Base-by-base conservation (phyloP, 2,888 invertebrate species). In the Steinernema scapterisci region DNA sequence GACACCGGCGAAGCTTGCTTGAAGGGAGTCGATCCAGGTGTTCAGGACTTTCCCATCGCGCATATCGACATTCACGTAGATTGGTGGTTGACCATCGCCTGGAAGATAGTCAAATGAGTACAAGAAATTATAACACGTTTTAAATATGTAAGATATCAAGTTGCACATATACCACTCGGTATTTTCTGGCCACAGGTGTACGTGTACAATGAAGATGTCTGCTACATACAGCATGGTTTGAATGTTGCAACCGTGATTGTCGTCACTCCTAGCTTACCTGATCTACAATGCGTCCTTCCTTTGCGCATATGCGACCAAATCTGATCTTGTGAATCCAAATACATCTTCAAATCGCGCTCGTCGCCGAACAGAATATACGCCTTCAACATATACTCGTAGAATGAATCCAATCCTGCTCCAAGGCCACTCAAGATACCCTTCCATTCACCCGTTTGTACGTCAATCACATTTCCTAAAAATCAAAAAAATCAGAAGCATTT, bases 31-130 rank as follows among this genome's bases (percentile, higher is more conserved):
- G 63, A 92, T 90, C 92, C 92, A 92, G 70, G 91, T 90, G 75
- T 91, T 91, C 70, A 89, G 87, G 5, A 90, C 89, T 70, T 89
- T 89, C 5, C 92, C 92, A 82, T 89, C 91, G 73, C 89, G 88
- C 91, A 92, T 91, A 82, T 92, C 90, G 0, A 91, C 91, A 88
- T 92, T 92, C 1, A 91, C 91, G 87, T 91, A 92, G 9, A 92
- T 86, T 7, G 92, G 92, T 81, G 91, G 91, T 80, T 90, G 90
- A 3, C 91, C 91, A 71, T 85, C 85, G 2, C 91, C 91, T 71
- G 82, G 43, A 72, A 80, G 82, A 0, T n/a, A n/a, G n/a, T n/a
- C n/a, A n/a, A n/a, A n/a, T n/a, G n/a, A n/a, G n/a, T n/a, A 38
- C 38, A 9, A 6, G 38, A 38, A 38, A 38, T 38, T 38, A n/a